These are phyloP conservation scores for Hippocampus barbouri DNA, from an alignment of 2,113 vertebrate genomes.

Conservation along the genomic window DNA sequence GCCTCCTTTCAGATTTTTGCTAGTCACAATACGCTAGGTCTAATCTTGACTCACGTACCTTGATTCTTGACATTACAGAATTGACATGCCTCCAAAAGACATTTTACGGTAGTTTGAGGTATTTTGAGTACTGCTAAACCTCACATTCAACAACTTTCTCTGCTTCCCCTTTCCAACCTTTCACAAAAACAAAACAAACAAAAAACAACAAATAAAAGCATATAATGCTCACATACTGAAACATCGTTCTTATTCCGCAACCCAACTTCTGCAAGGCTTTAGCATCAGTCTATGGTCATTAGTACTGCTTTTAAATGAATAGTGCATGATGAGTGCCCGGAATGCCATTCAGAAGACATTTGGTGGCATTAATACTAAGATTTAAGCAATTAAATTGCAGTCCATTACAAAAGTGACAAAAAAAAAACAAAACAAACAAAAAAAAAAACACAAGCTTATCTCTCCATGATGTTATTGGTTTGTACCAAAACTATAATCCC, in stretches of 20 bases:
- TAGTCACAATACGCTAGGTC: constrained; percentile 9
- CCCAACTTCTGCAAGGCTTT: constrained; percentile 15
- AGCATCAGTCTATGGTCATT: constrained; percentile 7
- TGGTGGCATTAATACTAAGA: constrained; percentile 24
- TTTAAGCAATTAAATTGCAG: constrained; percentile 10
- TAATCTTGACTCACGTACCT: constrained; percentile 47
- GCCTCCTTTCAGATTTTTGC: constrained; percentile 3
- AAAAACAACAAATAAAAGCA: not conserved
- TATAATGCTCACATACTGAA: constrained; percentile 17
- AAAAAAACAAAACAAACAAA: not conserved
- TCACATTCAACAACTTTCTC: constrained; percentile 31
- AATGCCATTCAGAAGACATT: constrained; percentile 28
- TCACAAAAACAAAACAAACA: not conserved
- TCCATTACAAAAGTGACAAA: constrained; percentile 9
- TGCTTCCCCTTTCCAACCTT: constrained; percentile 17
- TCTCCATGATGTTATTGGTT: constrained; percentile 7
- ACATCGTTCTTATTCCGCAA: constrained; percentile 9
- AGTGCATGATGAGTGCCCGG: constrained; percentile 15
- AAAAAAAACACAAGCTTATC: constrained; percentile 14
- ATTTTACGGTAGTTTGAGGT: constrained; percentile 55
- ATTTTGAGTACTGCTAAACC: constrained; percentile 53
- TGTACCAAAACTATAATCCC: constrained; percentile 20
- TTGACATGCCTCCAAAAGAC: constrained; percentile 36
- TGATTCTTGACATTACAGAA: constrained; percentile 42
- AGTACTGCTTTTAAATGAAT: constrained; percentile 38